Conservation (phyloP, 2,113 vertebrate genomes). For the Limnothrissa miodon region DNA sequence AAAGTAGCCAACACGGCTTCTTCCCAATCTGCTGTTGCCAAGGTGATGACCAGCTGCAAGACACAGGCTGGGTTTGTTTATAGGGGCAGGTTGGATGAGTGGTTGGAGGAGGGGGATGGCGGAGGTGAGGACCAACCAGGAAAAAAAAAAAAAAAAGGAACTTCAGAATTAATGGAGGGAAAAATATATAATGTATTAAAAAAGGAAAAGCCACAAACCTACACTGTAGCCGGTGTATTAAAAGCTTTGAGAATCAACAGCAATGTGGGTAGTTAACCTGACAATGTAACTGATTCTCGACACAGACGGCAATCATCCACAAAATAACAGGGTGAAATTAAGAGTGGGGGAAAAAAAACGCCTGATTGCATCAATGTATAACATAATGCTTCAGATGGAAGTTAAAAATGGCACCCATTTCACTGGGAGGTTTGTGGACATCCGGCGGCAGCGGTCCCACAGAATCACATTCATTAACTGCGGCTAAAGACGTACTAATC, state of each 20-base stretch:
- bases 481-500: constrained; percentile 31
- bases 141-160: background rate
- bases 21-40: constrained; percentile 69
- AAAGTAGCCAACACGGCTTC: constrained; percentile 53
- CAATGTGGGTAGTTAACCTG: constrained; percentile 3
- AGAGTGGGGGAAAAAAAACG: background rate
- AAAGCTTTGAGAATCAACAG: background rate
- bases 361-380: background rate
- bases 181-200: background rate
- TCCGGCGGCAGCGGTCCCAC: background rate
- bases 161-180: background rate
- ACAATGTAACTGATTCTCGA: background rate
- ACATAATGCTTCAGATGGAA: background rate
- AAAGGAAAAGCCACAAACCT: constrained; percentile 31
- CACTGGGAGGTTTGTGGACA: background rate
- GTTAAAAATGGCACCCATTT: background rate
- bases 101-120: constrained; percentile 28
- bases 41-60: constrained; percentile 70
- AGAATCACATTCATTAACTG: constrained; percentile 3
- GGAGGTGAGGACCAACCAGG: background rate
- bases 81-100: constrained; percentile 51
- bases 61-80: constrained; percentile 63
- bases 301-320: background rate
- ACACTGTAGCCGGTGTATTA: background rate
- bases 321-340: constrained; percentile 5